Conservation (phyloP, 2,888 invertebrate species). For the Netelia melanura region DNA sequence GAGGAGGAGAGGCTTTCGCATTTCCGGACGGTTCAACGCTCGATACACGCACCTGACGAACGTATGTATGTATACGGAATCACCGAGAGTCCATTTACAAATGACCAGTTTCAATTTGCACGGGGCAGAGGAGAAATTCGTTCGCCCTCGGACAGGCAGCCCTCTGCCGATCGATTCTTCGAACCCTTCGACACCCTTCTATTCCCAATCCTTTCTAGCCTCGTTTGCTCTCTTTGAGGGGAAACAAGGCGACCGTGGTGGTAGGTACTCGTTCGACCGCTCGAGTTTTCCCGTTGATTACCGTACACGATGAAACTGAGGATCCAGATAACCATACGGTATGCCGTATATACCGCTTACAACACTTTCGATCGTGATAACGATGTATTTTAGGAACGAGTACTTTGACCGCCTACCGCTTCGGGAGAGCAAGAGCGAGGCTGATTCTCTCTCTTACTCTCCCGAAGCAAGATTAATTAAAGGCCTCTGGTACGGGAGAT, state of each 20-base stretch:
- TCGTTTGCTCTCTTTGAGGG: conserved; percentile 14
- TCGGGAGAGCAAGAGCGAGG: conserved; percentile 6
- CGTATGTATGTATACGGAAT: not conserved
- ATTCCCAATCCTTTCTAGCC: not conserved
- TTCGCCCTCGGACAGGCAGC: conserved; percentile 4
- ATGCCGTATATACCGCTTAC: not conserved
- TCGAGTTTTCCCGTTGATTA: too few relatives aligned
- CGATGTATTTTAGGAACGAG: not conserved
- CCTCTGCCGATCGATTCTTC: conserved; percentile 6
- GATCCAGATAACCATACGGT: too few relatives aligned
- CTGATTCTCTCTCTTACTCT: too few relatives aligned
- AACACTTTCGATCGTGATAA: not conserved
- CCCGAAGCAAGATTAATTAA: conserved; percentile 52
- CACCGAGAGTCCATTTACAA: conserved; percentile 77
- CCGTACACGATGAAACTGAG: too few relatives aligned
- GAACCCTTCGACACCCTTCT: not conserved
- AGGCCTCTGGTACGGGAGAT: conserved; percentile 40
- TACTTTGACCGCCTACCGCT: not conserved
- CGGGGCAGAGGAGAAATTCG: conserved; percentile 22
- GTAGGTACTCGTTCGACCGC: too few relatives aligned
- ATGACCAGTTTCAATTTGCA: conserved; percentile 76
- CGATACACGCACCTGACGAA: not conserved
- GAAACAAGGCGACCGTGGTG: conserved; percentile 2
- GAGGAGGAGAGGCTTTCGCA: conserved; percentile 40
- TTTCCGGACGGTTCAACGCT: conserved; percentile 28